A percentile compares a stretch with the other conserved stretches of the same genome.
phyloP scores from a whole-genome alignment of 2,888 invertebrate genomes.

The Steromphala cineraria region DNA sequence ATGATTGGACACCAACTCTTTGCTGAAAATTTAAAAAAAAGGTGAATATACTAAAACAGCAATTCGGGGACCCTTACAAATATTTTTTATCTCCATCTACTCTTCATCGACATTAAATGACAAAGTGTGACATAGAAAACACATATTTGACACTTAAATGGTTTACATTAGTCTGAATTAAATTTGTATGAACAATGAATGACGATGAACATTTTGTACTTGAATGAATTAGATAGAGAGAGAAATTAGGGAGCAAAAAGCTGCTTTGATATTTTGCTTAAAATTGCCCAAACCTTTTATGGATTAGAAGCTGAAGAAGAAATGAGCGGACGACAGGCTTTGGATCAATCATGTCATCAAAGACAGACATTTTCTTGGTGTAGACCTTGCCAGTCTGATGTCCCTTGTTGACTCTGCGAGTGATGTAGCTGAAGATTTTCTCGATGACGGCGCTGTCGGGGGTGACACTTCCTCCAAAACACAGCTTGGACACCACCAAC shows the following conservation, averaged over 20 bases:
- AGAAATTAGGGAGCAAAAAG: too few species aligned
- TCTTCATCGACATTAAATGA: too few species aligned
- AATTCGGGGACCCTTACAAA: too few species aligned
- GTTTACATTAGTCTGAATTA: too few species aligned
- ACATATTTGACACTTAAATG: too few species aligned
- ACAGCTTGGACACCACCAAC: conserved; percentile 61
- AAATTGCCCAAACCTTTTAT: conserved; percentile 40
- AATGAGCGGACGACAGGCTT: conserved; percentile 66
- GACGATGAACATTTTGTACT: too few species aligned
- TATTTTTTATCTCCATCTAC: too few species aligned
- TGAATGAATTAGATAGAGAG: too few species aligned
- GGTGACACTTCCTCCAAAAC: conserved; percentile 47
- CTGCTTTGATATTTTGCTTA: too few species aligned
- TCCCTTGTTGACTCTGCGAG: conserved; percentile 4
- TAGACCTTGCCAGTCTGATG: not conserved
- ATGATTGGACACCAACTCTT: conserved; percentile 44
- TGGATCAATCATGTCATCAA: conserved; percentile 62
- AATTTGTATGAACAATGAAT: too few species aligned
- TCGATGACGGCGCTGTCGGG: conserved; percentile 50
- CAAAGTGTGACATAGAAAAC: too few species aligned
- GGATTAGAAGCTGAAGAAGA: conserved; percentile 62
- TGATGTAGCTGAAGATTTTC: conserved; percentile 50
- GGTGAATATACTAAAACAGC: too few species aligned
- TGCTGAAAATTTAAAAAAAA: conserved; percentile 38
- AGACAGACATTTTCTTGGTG: conserved; percentile 58